Conservation (phyloP, 2,888 invertebrate genomes). For the Heliconius erato region DNA sequence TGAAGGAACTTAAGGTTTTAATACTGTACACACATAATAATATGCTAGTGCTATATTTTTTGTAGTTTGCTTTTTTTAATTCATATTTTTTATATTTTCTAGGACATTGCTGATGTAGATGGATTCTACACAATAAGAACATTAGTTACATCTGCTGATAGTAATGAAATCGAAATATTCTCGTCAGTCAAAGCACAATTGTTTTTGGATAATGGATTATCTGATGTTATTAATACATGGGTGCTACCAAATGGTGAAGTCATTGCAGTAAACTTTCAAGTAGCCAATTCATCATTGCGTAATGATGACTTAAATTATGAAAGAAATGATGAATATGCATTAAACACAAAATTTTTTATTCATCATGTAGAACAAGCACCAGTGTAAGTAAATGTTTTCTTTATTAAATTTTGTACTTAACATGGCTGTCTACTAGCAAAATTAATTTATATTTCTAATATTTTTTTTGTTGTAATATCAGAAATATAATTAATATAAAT, state of each 20-base stretch:
- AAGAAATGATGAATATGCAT: slow-evolving; percentile 64
- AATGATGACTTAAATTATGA: slow-evolving; percentile 47
- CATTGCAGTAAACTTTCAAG: slow-evolving; percentile 88
- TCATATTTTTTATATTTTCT: slow-evolving; percentile 10
- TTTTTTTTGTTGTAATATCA: background rate
- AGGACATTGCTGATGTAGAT: slow-evolving; percentile 86
- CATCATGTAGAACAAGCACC: slow-evolving; percentile 94
- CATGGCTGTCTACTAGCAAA: background rate
- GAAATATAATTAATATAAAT: background rate
- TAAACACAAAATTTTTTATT: slow-evolving; percentile 92
- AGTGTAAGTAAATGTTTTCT: slow-evolving; percentile 78
- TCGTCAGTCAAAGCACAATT: slow-evolving; percentile 93
- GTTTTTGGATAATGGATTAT: slow-evolving; percentile 90
- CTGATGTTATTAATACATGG: slow-evolving; percentile 92
- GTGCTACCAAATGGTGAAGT: slow-evolving; percentile 92
- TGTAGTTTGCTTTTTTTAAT: background rate
- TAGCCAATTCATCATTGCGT: slow-evolving; percentile 67
- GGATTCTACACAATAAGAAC: slow-evolving; percentile 91
- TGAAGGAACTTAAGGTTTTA: slow-evolving; percentile 85
- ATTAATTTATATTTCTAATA: background rate
- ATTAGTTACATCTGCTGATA: slow-evolving; percentile 88
- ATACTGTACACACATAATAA: background rate
- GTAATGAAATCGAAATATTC: slow-evolving; percentile 88
- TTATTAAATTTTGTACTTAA: background rate
- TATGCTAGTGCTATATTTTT: background rate